Base-by-base conservation (phyloP, 92 coral and sea anemone species). In the Desmophyllum pertusum region DNA sequence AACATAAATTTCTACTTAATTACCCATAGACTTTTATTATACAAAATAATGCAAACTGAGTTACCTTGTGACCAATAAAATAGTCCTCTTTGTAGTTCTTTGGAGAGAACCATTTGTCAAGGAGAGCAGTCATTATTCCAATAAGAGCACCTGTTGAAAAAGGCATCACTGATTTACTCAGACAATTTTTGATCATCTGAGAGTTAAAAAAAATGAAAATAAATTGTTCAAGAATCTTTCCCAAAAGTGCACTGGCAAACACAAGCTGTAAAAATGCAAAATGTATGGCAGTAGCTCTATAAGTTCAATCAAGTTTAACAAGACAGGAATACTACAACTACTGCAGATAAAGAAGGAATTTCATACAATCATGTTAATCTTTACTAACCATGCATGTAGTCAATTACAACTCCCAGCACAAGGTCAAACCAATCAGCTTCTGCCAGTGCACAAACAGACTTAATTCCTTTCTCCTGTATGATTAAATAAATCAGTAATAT, bases 71-170 rank as follows among this genome's bases (percentile, higher is more conserved):
- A 6, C 80, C 80, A 1, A 48, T 48, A 21, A 75, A 75, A 19
- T 6, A 75, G 37, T 19, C 65, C 3, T 75, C 80, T 48, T 75
- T 75, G 80, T 75, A 46, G 11, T 75, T 42, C 63, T 75, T 75
- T 6, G 80, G 80, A 15, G 80, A 42, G 63, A 75, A 75, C 80
- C 80, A 75, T 30, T 75, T 75, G 59, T 75, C 80, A 9, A 75
- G 80, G 4, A 75, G 80, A 45, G 80, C 80, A 75, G n/a, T 33
- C 18, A 66, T 48, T 6, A 75, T 75, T 50, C 80, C 80, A 42
- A 75, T 75, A 18, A 75, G 80, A 11, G 25, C 29, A 18, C 80
- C 80, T 75, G 38, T 18, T 5, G 18, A 75, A 46, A 75, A 30
- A 3, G 27, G n/a, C n/a, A n/a, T n/a, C n/a, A n/a, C n/a, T n/a